phyloP scores from a whole-genome alignment of 2,888 invertebrate species.

The Chymomyza caudatula region DNA sequence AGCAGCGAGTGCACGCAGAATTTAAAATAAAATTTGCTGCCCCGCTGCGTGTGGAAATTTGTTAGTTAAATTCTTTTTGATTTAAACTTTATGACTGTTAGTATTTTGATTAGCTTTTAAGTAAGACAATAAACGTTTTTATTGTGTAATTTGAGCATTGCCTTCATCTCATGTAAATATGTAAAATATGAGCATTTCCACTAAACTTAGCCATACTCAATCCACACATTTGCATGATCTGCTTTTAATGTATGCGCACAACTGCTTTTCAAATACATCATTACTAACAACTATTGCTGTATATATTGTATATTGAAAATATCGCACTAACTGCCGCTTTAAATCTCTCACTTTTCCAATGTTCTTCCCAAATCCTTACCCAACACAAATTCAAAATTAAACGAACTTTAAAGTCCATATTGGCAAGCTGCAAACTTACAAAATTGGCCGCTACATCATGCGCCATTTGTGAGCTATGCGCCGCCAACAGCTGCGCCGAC shows the following conservation, averaged over 20 bases:
- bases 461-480: slow-evolving; percentile 20
- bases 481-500: slow-evolving; percentile 9
- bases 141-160: slow-evolving; percentile 50
- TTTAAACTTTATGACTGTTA: slow-evolving; percentile 16
- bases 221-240: slow-evolving; percentile 3
- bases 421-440: slow-evolving; percentile 73
- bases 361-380: slow-evolving; percentile 10
- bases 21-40: neutral
- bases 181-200: slow-evolving; percentile 16
- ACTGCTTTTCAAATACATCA: too few relatives aligned
- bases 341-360: slow-evolving; percentile 44
- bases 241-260: slow-evolving; percentile 2
- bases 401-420: slow-evolving; percentile 40
- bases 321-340: slow-evolving; percentile 52
- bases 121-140: slow-evolving; percentile 63
- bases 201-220: too few relatives aligned
- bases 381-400: neutral
- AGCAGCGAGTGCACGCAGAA: too few relatives aligned
- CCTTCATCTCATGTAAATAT: slow-evolving; percentile 36
- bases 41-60: neutral
- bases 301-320: slow-evolving; percentile 49
- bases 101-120: slow-evolving; percentile 54
- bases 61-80: neutral
- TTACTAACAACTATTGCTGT: slow-evolving; percentile 20
- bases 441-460: slow-evolving; percentile 66